Conservation (phyloP, 2,797 vertebrate genomes). For the Sebastes goodei region DNA sequence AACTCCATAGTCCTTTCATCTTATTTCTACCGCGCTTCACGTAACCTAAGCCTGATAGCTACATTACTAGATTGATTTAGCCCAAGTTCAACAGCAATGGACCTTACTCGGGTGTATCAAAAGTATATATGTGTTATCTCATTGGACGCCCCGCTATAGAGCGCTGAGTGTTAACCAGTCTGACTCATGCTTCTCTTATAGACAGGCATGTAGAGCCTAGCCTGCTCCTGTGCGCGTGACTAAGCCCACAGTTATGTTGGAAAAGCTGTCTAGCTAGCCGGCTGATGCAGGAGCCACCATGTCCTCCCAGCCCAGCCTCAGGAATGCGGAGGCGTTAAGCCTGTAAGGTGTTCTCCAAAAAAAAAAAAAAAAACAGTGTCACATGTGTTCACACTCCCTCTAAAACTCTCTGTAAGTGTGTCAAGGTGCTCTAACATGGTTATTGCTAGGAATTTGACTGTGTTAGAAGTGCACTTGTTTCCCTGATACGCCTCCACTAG, state of each 20-base stretch:
- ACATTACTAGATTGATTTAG: slow-evolving; percentile 42
- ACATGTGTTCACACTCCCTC: slow-evolving; percentile 3
- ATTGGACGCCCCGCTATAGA: slow-evolving; percentile 14
- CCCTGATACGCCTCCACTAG: not conserved
- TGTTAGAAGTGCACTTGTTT: slow-evolving; percentile 1
- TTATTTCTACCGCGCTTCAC: slow-evolving; percentile 34
- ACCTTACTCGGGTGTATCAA: slow-evolving; percentile 7
- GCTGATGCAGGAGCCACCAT: slow-evolving; percentile 54
- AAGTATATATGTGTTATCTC: slow-evolving; percentile 23
- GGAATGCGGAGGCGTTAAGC: slow-evolving; percentile 71
- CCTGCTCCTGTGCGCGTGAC: slow-evolving; percentile 64
- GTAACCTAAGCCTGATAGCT: slow-evolving; percentile 21
- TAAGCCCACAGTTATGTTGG: slow-evolving; percentile 70
- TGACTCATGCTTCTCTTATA: slow-evolving; percentile 56
- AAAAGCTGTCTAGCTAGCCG: slow-evolving; percentile 65
- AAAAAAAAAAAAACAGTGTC: slow-evolving; percentile 1
- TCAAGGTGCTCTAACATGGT: not conserved
- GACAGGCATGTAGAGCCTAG: slow-evolving; percentile 59
- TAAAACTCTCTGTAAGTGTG: not conserved
- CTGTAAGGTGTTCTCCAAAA: slow-evolving; percentile 43
- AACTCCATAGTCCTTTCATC: slow-evolving; percentile 29
- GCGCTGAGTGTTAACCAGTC: slow-evolving; percentile 1
- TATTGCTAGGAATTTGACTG: not conserved
- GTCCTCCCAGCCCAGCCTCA: slow-evolving; percentile 59
- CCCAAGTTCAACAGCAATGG: not conserved